phyloP scores from a whole-genome alignment of 1,140 invertebrate genomes.

The Euwallacea similis region DNA sequence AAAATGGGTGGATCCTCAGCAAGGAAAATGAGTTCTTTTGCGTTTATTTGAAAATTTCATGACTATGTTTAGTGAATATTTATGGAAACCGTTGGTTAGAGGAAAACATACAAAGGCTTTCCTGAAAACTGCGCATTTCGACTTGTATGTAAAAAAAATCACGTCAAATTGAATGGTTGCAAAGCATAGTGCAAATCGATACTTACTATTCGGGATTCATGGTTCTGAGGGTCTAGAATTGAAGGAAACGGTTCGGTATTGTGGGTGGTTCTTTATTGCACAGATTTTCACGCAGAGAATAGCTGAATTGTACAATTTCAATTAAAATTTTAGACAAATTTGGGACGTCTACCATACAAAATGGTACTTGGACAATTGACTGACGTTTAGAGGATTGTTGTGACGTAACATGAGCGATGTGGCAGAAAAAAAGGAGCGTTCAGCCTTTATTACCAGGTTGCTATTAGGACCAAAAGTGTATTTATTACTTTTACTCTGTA shows the following conservation, averaged over 20 bases:
- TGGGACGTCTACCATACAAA: constrained; percentile 26
- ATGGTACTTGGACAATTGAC: constrained; percentile 5
- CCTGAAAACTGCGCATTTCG: constrained; percentile 40
- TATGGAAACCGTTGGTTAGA: constrained; percentile 7
- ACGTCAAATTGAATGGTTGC: constrained; percentile 36
- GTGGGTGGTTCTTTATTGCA: constrained; percentile 24
- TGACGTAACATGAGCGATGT: constrained; percentile 3
- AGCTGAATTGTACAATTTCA: constrained; percentile 17
- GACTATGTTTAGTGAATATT: background rate
- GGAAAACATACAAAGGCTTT: constrained; percentile 26
- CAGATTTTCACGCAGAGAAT: constrained; percentile 16
- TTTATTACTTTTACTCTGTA: too few species aligned
- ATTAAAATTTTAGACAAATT: constrained; percentile 36
- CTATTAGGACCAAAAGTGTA: too few species aligned
- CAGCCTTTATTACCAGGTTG: too few species aligned
- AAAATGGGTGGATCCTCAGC: constrained; percentile 39
- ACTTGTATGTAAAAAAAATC: constrained; percentile 30
- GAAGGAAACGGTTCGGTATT: constrained; percentile 1
- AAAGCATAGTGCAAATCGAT: constrained; percentile 50
- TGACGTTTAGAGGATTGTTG: constrained; percentile 1
- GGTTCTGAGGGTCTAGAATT: constrained; percentile 26
- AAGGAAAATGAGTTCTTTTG: constrained; percentile 11
- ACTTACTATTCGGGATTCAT: constrained; percentile 56
- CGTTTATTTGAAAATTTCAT: background rate
- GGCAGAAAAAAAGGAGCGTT: background rate